A percentile compares a stretch with the other conserved stretches of the same genome.
Evolutionary conservation across 2,113 vertebrate species (phyloP).

Genomic region (Climacteris rufus): DNA sequence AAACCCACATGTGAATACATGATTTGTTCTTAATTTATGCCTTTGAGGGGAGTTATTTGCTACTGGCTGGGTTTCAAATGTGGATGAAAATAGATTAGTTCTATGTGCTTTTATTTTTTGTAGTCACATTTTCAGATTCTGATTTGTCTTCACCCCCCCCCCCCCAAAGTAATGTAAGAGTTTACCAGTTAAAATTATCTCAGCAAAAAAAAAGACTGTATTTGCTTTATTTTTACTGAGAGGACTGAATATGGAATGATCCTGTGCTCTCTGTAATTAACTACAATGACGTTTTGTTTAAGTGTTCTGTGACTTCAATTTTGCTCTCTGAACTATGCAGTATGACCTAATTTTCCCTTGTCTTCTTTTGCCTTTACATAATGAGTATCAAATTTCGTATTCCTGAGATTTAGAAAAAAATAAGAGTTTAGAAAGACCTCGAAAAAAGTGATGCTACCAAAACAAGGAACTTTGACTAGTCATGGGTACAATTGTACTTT

Average conservation of each 20-base stretch:
- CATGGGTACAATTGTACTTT: background rate
- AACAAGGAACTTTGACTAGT: background rate
- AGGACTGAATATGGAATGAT: background rate
- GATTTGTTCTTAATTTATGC: background rate
- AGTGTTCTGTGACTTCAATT: background rate
- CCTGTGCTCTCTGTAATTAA: background rate
- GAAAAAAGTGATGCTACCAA: background rate
- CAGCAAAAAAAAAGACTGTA: background rate
- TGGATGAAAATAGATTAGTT: constrained; percentile 21
- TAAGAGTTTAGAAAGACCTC: background rate
- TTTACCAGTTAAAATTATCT: background rate
- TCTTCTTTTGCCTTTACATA: background rate
- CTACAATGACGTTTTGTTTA: background rate
- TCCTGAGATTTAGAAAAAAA: background rate
- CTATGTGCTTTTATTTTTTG: background rate
- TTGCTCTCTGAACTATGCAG: background rate
- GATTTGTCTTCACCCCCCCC: background rate
- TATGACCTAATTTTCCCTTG: background rate
- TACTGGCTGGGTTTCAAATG: background rate
- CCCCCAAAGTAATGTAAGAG: background rate
- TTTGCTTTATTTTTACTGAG: background rate
- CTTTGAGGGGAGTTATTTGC: background rate
- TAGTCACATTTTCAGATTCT: background rate
- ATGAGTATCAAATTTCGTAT: background rate
- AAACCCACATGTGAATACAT: background rate